Evolutionary conservation across 2,797 vertebrate genomes (phyloP).

Genomic region (Mormyrops attenuatus): DNA sequence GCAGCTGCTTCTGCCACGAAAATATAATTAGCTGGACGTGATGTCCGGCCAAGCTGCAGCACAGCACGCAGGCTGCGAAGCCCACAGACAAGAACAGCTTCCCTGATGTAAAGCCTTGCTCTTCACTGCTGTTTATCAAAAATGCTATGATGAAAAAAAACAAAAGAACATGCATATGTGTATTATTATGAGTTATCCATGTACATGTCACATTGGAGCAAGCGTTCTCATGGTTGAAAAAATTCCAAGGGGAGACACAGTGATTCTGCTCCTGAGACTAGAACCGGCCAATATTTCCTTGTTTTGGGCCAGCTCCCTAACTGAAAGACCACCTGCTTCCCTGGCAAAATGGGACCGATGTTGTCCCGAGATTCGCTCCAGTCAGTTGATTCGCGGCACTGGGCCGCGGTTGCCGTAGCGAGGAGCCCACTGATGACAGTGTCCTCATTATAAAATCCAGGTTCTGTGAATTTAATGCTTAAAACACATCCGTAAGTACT

Average conservation of each 20-base stretch:
- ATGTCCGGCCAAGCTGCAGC: background rate
- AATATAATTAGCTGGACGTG: conserved; percentile 14
- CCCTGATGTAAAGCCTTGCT: background rate
- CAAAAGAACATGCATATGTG: background rate
- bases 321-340: background rate
- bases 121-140: background rate
- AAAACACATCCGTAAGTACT: conserved; percentile 26
- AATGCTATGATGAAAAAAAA: background rate
- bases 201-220: background rate
- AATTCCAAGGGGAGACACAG: background rate
- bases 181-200: background rate
- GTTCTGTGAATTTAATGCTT: conserved; percentile 15
- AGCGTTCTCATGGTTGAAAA: background rate
- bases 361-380: background rate
- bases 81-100: background rate
- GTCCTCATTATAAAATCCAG: conserved; percentile 38
- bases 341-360: background rate
- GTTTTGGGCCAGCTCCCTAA: background rate
- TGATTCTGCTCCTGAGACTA: background rate
- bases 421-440: background rate
- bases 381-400: background rate
- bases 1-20: conserved; percentile 2
- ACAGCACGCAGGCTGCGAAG: background rate
- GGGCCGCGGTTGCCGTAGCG: background rate
- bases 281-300: background rate